A percentile compares a stretch with the other conserved stretches of the same genome.
These are phyloP conservation scores for Podarcis siculus DNA, from an alignment of 2,797 vertebrate genomes.

Conservation along the genomic window DNA sequence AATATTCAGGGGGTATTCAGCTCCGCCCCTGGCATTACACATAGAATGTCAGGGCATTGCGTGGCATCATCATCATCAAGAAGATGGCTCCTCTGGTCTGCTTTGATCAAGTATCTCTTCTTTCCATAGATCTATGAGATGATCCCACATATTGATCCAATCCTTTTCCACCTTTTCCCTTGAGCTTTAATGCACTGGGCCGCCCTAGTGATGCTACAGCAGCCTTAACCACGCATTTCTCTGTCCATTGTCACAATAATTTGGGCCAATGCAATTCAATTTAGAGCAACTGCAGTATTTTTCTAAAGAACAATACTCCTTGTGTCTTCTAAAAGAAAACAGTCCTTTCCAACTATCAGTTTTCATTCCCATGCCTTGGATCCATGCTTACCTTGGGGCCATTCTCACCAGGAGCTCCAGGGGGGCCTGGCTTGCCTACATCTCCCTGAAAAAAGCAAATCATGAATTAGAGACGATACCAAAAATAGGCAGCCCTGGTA, in stretches of 20 bases:
- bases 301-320: background rate
- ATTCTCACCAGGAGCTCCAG: constrained; percentile 82
- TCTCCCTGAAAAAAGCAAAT: constrained; percentile 81
- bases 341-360: too few relatives aligned
- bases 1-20: too few relatives aligned
- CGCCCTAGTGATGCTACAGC: background rate
- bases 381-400: constrained; percentile 83
- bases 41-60: too few relatives aligned
- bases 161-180: background rate
- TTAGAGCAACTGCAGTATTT: background rate
- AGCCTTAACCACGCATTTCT: background rate
- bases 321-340: background rate
- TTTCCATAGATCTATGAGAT: background rate
- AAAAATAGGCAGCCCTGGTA: background rate
- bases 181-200: background rate
- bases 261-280: background rate
- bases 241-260: background rate
- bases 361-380: background rate
- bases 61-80: too few relatives aligned
- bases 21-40: too few relatives aligned
- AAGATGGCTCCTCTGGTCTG: background rate
- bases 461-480: background rate
- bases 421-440: constrained; percentile 82
- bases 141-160: background rate
- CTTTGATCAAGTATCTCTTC: background rate